These are phyloP conservation scores for Agapornis roseicollis DNA, from an alignment of 2,113 vertebrate genomes.

Conservation along the genomic window DNA sequence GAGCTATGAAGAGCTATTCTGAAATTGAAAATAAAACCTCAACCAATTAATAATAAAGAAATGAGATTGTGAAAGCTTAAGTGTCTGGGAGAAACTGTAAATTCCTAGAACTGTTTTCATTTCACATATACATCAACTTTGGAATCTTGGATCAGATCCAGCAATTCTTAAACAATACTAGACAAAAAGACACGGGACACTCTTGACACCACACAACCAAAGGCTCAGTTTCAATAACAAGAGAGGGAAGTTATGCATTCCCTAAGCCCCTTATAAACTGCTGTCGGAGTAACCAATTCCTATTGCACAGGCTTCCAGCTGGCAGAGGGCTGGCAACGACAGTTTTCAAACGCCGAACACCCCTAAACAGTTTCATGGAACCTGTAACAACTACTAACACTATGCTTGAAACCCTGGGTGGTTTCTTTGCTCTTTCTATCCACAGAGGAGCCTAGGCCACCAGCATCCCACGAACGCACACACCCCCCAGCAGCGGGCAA, in stretches of 20 bases:
- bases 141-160: not conserved
- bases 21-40: not conserved
- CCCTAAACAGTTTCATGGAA: rapidly evolving
- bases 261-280: rapidly evolving
- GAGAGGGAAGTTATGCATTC: rapidly evolving
- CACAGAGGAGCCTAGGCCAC: not conserved
- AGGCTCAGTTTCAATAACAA: rapidly evolving
- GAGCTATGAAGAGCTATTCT: not conserved
- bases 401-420: rapidly evolving
- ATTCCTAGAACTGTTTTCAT: not conserved
- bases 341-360: not conserved
- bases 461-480: too few relatives aligned
- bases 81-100: not conserved
- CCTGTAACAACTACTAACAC: not conserved
- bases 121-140: not conserved
- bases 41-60: not conserved
- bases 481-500: not conserved
- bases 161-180: not conserved
- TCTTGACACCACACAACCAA: not conserved
- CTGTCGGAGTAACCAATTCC: rapidly evolving
- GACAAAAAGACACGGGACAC: rapidly evolving
- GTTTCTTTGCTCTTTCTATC: rapidly evolving
- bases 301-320: rapidly evolving
- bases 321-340: rapidly evolving
- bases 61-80: not conserved